These are phyloP conservation scores for Cabera pusaria DNA, from an alignment of 2,888 invertebrate genomes.

Conservation along the genomic window DNA sequence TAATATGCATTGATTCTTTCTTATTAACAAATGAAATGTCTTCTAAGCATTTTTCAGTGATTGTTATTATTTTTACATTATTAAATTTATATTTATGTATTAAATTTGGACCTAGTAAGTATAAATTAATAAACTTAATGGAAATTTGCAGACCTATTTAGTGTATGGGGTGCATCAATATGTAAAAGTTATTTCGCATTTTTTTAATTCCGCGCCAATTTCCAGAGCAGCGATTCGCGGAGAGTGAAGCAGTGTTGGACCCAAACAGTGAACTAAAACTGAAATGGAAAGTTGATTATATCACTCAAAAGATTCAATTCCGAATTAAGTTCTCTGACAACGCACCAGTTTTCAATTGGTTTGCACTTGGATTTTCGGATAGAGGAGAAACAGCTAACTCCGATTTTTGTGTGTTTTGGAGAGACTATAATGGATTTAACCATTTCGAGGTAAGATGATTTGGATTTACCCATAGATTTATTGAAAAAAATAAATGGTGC, in stretches of 20 bases:
- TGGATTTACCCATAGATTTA: no score
- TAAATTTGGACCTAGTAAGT: slow-evolving; percentile 50
- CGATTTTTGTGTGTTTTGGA: slow-evolving; percentile 93
- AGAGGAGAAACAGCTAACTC: slow-evolving; percentile 88
- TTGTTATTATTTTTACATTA: slow-evolving; percentile 44
- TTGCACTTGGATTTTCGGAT: slow-evolving; percentile 94
- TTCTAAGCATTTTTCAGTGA: slow-evolving; percentile 40
- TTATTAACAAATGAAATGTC: slow-evolving; percentile 52
- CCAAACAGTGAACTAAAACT: slow-evolving; percentile 63
- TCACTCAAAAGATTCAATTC: slow-evolving; percentile 62
- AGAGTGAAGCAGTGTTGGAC: slow-evolving; percentile 70
- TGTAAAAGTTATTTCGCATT: neutral
- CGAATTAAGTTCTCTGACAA: slow-evolving; percentile 76
- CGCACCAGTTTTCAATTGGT: slow-evolving; percentile 85
- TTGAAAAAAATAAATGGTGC: no score
- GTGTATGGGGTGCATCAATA: no score
- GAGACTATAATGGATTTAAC: slow-evolving; percentile 85
- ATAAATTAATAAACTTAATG: slow-evolving; percentile 2
- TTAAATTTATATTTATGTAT: slow-evolving; percentile 54
- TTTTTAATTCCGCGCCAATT: slow-evolving; percentile 10
- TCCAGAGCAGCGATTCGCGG: slow-evolving; percentile 50
- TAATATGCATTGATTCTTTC: no score
- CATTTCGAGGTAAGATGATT: slow-evolving; percentile 70
- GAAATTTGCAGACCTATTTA: no score
- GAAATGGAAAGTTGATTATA: slow-evolving; percentile 70